phyloP scores from a whole-genome alignment of 2,797 vertebrate species.

The Thamnophis elegans region DNA sequence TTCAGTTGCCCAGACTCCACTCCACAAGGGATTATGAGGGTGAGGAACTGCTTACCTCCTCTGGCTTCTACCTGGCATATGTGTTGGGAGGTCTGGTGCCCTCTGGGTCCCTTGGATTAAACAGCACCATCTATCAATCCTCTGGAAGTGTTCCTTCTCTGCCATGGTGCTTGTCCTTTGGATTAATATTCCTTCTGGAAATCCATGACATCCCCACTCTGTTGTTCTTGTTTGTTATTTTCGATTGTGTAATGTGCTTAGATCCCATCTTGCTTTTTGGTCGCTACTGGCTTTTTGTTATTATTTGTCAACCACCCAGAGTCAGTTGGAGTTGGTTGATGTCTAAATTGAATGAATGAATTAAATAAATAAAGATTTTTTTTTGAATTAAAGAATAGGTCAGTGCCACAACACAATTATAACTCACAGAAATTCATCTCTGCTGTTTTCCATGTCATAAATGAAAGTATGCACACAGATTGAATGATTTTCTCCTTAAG shows the following conservation, averaged over 20 bases:
- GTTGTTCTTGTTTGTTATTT: neutral
- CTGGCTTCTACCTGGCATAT: neutral
- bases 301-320: neutral
- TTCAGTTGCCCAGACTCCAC: too few relatives aligned
- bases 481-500: neutral
- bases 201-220: neutral
- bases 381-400: neutral
- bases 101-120: neutral
- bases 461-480: too few relatives aligned
- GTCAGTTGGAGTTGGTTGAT: neutral
- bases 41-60: neutral
- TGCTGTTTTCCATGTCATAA: neutral
- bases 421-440: neutral
- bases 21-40: too few relatives aligned
- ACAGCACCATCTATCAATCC: neutral
- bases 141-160: neutral
- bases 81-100: neutral
- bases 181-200: neutral
- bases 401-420: neutral
- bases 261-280: neutral
- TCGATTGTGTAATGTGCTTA: neutral
- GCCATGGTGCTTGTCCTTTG: neutral
- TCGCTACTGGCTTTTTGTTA: neutral
- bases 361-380: neutral
- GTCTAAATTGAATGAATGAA: neutral